Evolutionary conservation across 2,113 vertebrate genomes (phyloP).

Genomic region (Gila orcuttii): DNA sequence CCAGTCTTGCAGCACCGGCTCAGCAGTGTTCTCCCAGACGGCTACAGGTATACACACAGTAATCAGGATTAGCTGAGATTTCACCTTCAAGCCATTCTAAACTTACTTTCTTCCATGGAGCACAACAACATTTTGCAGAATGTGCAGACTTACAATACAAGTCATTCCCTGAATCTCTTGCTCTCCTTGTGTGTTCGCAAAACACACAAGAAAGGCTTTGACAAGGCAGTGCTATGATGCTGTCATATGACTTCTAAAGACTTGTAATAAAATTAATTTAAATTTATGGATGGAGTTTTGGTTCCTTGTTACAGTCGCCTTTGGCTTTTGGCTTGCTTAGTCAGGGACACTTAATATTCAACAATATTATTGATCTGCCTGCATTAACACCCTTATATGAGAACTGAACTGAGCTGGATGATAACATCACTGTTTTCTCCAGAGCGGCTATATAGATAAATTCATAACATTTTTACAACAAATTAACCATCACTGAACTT

Average conservation of each 20-base stretch:
- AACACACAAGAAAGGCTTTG: neutral
- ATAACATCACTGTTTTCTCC: too few species aligned
- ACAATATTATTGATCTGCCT: too few species aligned
- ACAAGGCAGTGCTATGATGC: neutral
- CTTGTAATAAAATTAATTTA: neutral
- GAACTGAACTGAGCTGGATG: too few species aligned
- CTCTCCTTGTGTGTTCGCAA: neutral
- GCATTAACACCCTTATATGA: too few species aligned
- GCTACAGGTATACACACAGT: conserved; percentile 33
- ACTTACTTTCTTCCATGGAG: neutral
- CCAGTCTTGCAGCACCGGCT: conserved; percentile 26
- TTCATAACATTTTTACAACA: too few species aligned
- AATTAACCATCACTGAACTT: too few species aligned
- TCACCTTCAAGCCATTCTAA: neutral
- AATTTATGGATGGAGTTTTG: neutral
- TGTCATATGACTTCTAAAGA: neutral
- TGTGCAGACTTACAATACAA: neutral
- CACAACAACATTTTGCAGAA: neutral
- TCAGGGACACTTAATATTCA: too few species aligned
- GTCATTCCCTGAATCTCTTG: neutral
- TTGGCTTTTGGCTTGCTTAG: too few species aligned
- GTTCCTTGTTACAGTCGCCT: too few species aligned
- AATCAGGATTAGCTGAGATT: neutral
- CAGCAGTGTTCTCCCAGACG: conserved; percentile 9
- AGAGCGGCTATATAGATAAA: too few species aligned